Evolutionary conservation across 2,113 vertebrate species (phyloP).

Genomic region (Sakesphorus luctuosus): DNA sequence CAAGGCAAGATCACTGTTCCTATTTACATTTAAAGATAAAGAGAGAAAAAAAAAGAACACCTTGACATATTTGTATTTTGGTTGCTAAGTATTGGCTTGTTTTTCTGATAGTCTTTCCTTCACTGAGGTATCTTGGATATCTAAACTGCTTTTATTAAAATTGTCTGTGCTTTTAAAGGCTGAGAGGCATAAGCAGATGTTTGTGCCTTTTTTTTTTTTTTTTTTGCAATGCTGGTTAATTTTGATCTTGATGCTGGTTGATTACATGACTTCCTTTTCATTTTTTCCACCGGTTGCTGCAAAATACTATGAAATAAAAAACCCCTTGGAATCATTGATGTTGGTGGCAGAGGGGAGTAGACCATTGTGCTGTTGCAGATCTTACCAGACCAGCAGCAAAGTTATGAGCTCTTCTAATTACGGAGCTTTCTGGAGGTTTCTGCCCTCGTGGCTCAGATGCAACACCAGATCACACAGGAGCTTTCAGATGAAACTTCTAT

Average conservation of each 20-base stretch:
- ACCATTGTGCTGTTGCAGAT: neutral
- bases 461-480: neutral
- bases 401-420: neutral
- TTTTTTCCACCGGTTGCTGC: neutral
- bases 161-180: neutral
- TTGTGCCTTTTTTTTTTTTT: neutral
- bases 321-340: neutral
- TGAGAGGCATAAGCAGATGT: neutral
- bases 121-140: neutral
- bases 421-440: neutral
- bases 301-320: neutral
- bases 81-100: neutral
- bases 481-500: neutral
- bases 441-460: neutral
- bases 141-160: neutral
- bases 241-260: neutral
- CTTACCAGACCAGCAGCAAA: neutral
- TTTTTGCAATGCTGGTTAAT: neutral
- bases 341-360: neutral
- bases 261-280: neutral
- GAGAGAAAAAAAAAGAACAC: neutral
- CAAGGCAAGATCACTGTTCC: neutral
- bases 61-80: neutral
- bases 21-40: neutral
- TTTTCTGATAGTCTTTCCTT: conserved; percentile 17